Evolutionary conservation across 2,797 vertebrate species (phyloP).

Genomic region (Smutsia gigantea): DNA sequence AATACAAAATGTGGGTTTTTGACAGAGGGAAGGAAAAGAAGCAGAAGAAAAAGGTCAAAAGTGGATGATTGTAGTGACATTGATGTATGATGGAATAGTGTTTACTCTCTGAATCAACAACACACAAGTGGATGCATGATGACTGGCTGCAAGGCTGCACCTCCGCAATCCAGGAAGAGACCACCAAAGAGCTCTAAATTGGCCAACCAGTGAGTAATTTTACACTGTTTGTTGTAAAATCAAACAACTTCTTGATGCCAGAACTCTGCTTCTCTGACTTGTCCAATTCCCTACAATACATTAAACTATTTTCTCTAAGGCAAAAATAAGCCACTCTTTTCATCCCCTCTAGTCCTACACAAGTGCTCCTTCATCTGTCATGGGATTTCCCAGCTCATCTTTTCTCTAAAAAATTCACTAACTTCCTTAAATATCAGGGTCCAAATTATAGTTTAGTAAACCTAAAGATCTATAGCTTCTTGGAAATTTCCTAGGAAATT

Average conservation of each 20-base stretch:
- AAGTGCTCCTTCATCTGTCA: background rate
- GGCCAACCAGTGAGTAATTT: background rate
- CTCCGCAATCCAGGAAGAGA: background rate
- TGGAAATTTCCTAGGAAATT: background rate
- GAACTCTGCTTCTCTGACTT: background rate
- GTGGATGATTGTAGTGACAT: background rate
- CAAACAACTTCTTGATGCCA: background rate
- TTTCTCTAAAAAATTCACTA: background rate
- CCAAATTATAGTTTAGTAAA: background rate
- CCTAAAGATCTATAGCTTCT: background rate
- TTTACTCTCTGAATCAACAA: background rate
- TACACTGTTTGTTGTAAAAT: background rate
- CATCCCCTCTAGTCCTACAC: background rate
- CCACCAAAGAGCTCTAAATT: background rate
- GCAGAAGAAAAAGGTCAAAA: background rate
- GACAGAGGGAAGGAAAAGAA: background rate
- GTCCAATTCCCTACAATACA: background rate
- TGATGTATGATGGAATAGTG: background rate
- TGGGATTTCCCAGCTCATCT: background rate
- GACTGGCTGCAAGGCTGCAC: background rate
- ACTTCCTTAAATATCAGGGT: background rate
- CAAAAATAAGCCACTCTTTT: background rate
- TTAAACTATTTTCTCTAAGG: conserved; percentile 17
- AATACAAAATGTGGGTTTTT: background rate
- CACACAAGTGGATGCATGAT: background rate